Evolutionary conservation across 2,797 vertebrate genomes (phyloP).

Genomic region (Gallinago stenura): DNA sequence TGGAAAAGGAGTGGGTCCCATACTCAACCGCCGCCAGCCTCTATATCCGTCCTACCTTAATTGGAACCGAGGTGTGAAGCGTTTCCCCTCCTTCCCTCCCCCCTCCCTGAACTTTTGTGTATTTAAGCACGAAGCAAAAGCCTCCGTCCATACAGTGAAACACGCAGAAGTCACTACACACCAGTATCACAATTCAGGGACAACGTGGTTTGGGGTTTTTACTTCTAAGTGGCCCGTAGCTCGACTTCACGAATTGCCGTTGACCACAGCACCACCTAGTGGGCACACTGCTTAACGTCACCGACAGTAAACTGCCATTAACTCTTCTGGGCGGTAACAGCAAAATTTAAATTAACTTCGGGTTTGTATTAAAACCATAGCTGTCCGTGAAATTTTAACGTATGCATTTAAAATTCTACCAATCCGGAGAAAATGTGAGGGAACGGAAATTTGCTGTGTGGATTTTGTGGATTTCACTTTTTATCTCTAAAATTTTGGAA

Average conservation of each 20-base stretch:
- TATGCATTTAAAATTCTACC: background rate
- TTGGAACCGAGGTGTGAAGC: constrained; percentile 87
- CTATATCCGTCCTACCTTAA: constrained; percentile 90
- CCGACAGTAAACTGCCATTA: background rate
- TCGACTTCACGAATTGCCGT: background rate
- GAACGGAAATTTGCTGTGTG: background rate
- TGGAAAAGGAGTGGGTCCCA: constrained; percentile 91
- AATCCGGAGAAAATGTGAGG: fast-evolving
- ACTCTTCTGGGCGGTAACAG: fast-evolving
- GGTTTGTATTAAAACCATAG: background rate
- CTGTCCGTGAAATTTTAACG: background rate
- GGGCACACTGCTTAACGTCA: background rate
- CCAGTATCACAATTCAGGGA: background rate
- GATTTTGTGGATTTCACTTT: background rate
- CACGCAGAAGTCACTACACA: background rate
- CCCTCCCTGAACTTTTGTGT: background rate
- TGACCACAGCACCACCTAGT: constrained; percentile 59
- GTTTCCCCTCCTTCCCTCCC: background rate
- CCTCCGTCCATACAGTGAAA: background rate
- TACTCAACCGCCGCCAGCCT: constrained; percentile 83
- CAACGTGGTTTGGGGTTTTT: background rate
- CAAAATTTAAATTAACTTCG: fast-evolving
- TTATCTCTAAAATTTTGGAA: background rate
- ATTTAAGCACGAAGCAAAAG: background rate
- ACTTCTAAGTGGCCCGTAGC: fast-evolving